A percentile compares a stretch with the other conserved stretches of the same genome.
Evolutionary conservation across 2,113 vertebrate genomes (phyloP).

Genomic region (Mesitornis unicolor): DNA sequence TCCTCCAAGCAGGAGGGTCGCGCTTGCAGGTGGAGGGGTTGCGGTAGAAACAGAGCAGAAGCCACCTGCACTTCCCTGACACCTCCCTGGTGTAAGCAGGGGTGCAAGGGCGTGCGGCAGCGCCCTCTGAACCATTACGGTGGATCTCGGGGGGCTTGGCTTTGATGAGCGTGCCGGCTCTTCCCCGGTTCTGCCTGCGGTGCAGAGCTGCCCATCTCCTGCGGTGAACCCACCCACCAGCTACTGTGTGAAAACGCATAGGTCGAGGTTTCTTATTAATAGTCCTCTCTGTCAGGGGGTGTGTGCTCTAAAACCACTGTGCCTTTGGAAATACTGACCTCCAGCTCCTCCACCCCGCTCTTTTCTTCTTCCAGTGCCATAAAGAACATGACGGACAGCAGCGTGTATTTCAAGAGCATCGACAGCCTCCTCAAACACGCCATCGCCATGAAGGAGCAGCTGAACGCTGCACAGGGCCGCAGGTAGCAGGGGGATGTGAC

Average conservation of each 20-base stretch:
- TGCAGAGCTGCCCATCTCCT: not conserved
- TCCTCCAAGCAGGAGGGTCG: not conserved
- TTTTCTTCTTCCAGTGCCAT: constrained; percentile 79
- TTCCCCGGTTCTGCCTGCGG: accelerated
- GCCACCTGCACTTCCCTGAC: not conserved
- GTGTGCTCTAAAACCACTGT: accelerated
- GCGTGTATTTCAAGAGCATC: constrained; percentile 90
- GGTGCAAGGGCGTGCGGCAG: not conserved
- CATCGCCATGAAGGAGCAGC: constrained; percentile 85
- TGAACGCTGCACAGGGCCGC: constrained; percentile 81
- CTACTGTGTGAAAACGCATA: not conserved
- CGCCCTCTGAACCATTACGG: not conserved
- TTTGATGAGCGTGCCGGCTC: not conserved
- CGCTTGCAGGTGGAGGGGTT: not conserved
- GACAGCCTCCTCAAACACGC: constrained; percentile 86
- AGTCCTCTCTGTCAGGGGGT: no score
- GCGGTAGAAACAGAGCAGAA: not conserved
- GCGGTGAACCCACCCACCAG: not conserved
- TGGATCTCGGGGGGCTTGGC: not conserved
- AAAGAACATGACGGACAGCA: constrained; percentile 92
- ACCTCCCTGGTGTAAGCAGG: not conserved
- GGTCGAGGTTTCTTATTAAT: not conserved
- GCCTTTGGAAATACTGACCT: not conserved
- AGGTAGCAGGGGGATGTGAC: constrained; percentile 72
- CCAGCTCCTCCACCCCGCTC: not conserved